phyloP scores from a whole-genome alignment of 1,140 invertebrate species.

The Caerostris darwini region DNA sequence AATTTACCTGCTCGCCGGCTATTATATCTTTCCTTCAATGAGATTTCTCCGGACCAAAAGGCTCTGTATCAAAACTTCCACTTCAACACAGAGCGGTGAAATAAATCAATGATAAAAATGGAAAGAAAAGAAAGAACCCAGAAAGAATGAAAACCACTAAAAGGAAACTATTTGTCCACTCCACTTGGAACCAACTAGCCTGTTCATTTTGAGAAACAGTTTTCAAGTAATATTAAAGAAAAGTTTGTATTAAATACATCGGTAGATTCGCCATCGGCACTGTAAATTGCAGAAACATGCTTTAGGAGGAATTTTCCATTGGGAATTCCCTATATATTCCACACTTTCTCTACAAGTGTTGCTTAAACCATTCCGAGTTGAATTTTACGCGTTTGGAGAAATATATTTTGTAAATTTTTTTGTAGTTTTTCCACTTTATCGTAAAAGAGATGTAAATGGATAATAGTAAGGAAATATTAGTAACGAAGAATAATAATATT shows the following conservation, averaged over 20 bases:
- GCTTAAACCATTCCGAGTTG: not conserved
- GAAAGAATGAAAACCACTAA: not conserved
- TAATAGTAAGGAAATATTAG: no score
- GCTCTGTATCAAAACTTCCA: constrained; percentile 62
- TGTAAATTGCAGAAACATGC: constrained; percentile 38
- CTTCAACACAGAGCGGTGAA: not conserved
- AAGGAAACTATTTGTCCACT: constrained; percentile 16
- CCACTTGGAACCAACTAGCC: not conserved
- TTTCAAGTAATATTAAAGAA: constrained; percentile 26
- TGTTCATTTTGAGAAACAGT: constrained; percentile 36
- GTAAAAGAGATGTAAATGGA: no score
- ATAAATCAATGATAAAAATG: constrained; percentile 56
- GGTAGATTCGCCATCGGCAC: not conserved
- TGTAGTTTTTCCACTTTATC: no score
- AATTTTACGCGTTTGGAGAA: not conserved
- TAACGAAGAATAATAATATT: no score
- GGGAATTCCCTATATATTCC: constrained; percentile 3
- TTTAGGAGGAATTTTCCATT: constrained; percentile 59
- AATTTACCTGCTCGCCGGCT: constrained; percentile 59
- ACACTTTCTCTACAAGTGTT: constrained; percentile 9
- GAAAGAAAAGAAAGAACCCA: not conserved
- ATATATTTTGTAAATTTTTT: not conserved
- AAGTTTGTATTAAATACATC: not conserved
- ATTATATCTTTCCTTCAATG: constrained; percentile 62
- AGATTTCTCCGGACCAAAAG: constrained; percentile 39